These are phyloP conservation scores for Lissocephala sabroskyi DNA, from an alignment of 2,888 invertebrate genomes.

Conservation along the genomic window DNA sequence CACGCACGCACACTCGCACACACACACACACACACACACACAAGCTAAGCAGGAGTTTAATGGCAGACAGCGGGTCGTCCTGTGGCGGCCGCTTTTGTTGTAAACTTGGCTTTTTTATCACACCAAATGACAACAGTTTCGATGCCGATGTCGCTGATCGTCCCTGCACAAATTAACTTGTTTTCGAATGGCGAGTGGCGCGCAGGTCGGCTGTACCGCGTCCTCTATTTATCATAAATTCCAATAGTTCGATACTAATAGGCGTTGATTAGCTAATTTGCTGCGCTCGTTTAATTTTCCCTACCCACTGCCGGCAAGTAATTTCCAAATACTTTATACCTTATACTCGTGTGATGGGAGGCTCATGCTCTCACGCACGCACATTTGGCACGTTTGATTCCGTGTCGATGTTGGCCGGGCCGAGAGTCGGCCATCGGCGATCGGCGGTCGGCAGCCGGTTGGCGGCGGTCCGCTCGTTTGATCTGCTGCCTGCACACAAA, in stretches of 20 bases:
- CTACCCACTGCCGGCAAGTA: slow-evolving; percentile 45
- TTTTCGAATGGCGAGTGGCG: slow-evolving; percentile 63
- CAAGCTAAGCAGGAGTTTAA: slow-evolving; percentile 22
- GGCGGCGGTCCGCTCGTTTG: no score
- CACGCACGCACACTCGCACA: slow-evolving; percentile 30
- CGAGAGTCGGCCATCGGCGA: slow-evolving; percentile 10
- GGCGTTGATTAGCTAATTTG: slow-evolving; percentile 66
- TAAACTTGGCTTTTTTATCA: slow-evolving; percentile 62
- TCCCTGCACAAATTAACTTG: slow-evolving; percentile 47
- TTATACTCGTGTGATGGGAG: no score
- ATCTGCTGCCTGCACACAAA: slow-evolving; percentile 37
- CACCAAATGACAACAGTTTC: slow-evolving; percentile 10
- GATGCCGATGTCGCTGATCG: not conserved
- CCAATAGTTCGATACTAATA: slow-evolving; percentile 60
- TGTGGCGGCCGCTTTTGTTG: slow-evolving; percentile 29
- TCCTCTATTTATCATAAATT: slow-evolving; percentile 65
- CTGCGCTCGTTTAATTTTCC: slow-evolving; percentile 61
- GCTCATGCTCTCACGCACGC: slow-evolving; percentile 11
- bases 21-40: not conserved
- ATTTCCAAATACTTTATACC: slow-evolving; percentile 41
- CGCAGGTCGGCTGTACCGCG: slow-evolving; percentile 37
- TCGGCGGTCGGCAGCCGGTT: slow-evolving; percentile 42
- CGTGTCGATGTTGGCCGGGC: slow-evolving; percentile 4
- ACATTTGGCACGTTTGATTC: slow-evolving; percentile 45
- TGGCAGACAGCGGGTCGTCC: slow-evolving; percentile 23